Evolutionary conservation across 2,888 invertebrate species (phyloP).

Genomic region (Nasonovia ribisnigri): DNA sequence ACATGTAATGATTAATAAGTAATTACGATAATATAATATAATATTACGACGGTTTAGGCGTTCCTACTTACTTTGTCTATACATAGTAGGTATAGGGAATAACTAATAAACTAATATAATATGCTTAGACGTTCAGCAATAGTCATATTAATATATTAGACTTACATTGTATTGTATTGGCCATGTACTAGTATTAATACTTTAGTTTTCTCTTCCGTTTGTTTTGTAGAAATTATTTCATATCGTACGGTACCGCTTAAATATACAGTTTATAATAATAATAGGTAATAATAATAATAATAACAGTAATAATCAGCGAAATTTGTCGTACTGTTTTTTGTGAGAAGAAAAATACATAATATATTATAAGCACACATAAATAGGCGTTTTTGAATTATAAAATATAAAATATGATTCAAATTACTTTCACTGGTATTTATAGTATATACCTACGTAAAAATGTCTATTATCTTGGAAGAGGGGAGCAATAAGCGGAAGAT

Average conservation of each 20-base stretch:
- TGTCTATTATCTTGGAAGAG: background rate
- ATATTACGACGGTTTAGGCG: too few species aligned
- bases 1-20: too few species aligned
- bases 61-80: background rate
- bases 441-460: background rate
- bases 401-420: conserved; percentile 34
- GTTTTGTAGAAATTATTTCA: conserved; percentile 35
- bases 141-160: background rate
- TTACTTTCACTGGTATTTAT: conserved; percentile 21
- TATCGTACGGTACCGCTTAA: background rate
- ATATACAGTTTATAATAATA: conserved; percentile 27
- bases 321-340: conserved; percentile 14
- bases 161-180: background rate
- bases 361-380: background rate
- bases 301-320: conserved; percentile 31
- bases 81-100: too few species aligned
- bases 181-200: background rate
- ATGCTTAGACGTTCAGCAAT: background rate
- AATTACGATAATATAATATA: too few species aligned
- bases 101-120: background rate
- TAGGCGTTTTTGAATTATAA: background rate
- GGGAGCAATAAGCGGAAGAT: background rate
- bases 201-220: conserved; percentile 28
- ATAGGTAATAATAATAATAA: background rate
- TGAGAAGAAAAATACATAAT: conserved; percentile 8